These are phyloP conservation scores for Corythucha ciliata DNA, from an alignment of 2,888 invertebrate genomes.

Conservation along the genomic window DNA sequence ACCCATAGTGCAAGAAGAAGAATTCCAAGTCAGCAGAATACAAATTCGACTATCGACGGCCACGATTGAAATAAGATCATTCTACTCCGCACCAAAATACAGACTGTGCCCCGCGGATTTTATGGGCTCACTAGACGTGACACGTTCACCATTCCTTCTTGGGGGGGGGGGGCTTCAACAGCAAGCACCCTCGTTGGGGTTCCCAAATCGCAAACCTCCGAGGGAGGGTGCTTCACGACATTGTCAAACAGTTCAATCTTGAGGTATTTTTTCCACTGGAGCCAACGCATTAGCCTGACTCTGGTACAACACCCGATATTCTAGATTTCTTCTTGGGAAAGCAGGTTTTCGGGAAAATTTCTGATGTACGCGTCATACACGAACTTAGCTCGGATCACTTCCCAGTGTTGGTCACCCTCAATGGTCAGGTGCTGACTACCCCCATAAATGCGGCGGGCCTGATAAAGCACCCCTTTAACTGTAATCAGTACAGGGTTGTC, in stretches of 20 bases:
- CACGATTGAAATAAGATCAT: not conserved
- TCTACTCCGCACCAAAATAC: constrained; percentile 16
- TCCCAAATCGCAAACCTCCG: constrained; percentile 3
- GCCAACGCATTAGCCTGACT: constrained; percentile 9
- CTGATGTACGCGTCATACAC: not conserved
- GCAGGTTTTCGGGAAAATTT: not conserved
- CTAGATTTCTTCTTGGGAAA: constrained; percentile 13
- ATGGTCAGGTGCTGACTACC: too few species aligned
- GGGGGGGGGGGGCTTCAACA: constrained; percentile 9
- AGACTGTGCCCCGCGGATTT: constrained; percentile 3
- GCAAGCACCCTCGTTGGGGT: constrained; percentile 17
- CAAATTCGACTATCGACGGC: constrained; percentile 3
- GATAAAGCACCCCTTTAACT: constrained; percentile 6
- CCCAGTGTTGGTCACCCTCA: constrained; percentile 2
- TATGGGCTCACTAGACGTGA: constrained; percentile 5
- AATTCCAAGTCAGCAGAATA: constrained; percentile 12
- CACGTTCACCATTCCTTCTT: not conserved
- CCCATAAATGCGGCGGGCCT: not conserved
- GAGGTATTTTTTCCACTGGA: constrained; percentile 11
- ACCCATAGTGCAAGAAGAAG: constrained; percentile 3
- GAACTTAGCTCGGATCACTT: constrained; percentile 16
- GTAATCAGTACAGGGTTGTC: not conserved
- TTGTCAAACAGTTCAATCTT: constrained; percentile 1
- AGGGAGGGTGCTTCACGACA: not conserved
- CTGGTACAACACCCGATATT: constrained; percentile 9